Conservation (phyloP, 23 tunicate species). For the Aplidium turbinatum region DNA sequence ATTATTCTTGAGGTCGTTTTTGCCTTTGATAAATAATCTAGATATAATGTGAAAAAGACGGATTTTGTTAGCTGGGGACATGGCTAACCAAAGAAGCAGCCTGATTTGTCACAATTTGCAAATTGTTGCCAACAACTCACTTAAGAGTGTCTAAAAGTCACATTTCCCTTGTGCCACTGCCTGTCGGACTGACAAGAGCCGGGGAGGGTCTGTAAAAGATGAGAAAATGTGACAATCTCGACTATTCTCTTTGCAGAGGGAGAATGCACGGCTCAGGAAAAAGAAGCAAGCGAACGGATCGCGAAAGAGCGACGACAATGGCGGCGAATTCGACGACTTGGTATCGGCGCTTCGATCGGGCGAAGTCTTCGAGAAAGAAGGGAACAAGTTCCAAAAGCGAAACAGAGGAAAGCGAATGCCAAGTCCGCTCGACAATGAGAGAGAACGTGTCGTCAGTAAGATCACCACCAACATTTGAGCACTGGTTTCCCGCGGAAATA, state of each 20-base stretch:
- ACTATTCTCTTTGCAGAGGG: constrained; percentile 41
- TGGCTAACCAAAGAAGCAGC: no score
- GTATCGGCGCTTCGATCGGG: constrained; percentile 93
- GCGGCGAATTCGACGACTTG: constrained; percentile 94
- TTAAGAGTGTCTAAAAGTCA: no score
- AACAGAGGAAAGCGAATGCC: constrained; percentile 61
- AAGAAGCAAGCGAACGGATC: constrained; percentile 1
- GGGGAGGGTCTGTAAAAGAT: no score
- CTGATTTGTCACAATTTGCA: no score
- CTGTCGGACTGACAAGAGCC: no score
- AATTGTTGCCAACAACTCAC: no score
- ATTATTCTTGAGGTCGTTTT: neutral
- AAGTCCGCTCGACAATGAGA: constrained; percentile 28
- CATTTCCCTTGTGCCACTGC: no score
- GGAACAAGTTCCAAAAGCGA: constrained; percentile 81
- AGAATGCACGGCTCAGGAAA: constrained; percentile 21
- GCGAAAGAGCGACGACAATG: constrained; percentile 34
- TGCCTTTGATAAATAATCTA: neutral
- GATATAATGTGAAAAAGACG: no score
- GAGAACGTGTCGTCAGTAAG: constrained; percentile 57
- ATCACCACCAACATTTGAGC: constrained; percentile 48
- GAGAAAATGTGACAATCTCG: neutral
- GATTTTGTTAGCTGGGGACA: no score
- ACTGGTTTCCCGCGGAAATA: neutral
- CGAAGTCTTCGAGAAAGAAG: constrained; percentile 92